Evolutionary conservation across 1,140 invertebrate genomes (phyloP), one percentile per base, ranked within the genome.

Genomic region (Brachionus calyciflorus): DNA sequence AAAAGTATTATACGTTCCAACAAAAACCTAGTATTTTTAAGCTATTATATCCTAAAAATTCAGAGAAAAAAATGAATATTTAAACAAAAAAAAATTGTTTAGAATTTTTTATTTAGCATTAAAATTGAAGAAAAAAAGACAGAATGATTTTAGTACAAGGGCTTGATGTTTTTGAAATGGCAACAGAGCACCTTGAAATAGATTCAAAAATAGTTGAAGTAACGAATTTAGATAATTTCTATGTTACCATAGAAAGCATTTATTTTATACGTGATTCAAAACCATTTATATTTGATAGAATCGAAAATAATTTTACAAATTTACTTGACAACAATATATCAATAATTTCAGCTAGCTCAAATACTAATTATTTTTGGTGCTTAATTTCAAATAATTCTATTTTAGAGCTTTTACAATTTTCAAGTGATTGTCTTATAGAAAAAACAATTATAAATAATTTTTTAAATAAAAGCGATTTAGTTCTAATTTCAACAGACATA

Each of bases 351-450:
- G 44, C 24, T 51, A 26, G 69, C n/a, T 33, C 69, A 17, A 73
- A 53, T 26, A 73, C 69, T 21, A 73, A 49, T 28, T 73, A 40
- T 37, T 73, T 73, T 51, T 73, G 69, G 69, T 73, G 69, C 46
- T 9, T 73, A 37, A 51, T 49, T 24, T 19, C 14, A 21, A 51
- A 14, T 24, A 14, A 73, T 0, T 3, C 1, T 73, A 26, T 6
- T 21, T 30, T 51, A 5, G 17, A 51, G 51, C 24, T 55, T 30
- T 19, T 49, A 6, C 69, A 51, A 30, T 49, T 37, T 49, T 73
- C 51, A 24, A 26, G 28, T 17, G 12, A 55, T 10, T 28, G 6
- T 40, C 3, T 73, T 30, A 12, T 73, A 40, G 24, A 51, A 21
- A 51, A 28, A 51, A 19, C 30, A n/a, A 17, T 10, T 19, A 6